phyloP scores from a whole-genome alignment of 2,888 invertebrate species.

The Rhingia rostrata region DNA sequence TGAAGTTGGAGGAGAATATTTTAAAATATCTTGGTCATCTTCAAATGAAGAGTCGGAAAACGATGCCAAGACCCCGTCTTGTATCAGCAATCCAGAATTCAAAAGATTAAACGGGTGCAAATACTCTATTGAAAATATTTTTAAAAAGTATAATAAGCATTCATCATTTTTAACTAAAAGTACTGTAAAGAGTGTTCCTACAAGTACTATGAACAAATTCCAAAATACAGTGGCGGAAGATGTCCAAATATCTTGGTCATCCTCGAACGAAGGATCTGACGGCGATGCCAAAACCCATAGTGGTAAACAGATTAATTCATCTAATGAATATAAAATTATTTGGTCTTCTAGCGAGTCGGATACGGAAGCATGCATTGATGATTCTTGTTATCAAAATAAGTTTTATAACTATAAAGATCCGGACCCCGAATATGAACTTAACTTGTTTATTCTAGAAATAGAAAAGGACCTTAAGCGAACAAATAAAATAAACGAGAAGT shows the following conservation, averaged over 20 bases:
- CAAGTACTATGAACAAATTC: too few species aligned
- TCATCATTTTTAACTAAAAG: too few species aligned
- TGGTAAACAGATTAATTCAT: neutral
- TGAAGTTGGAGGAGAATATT: too few species aligned
- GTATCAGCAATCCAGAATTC: too few species aligned
- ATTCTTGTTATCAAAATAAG: neutral
- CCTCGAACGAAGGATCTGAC: neutral
- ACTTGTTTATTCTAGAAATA: slow-evolving; percentile 6
- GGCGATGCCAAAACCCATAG: neutral
- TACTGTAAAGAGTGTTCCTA: too few species aligned
- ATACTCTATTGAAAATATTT: too few species aligned
- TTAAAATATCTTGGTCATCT: too few species aligned
- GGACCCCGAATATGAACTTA: neutral
- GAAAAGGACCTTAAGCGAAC: neutral
- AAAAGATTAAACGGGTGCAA: too few species aligned
- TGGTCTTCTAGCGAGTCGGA: neutral
- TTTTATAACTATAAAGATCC: neutral
- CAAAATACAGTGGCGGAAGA: neutral
- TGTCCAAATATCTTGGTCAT: slow-evolving; percentile 8
- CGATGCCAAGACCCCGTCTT: too few species aligned
- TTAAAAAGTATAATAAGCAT: too few species aligned
- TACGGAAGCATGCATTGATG: neutral
- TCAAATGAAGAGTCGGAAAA: too few species aligned
- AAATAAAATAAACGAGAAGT: neutral
- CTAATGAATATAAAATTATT: neutral